Percentiles rank a stretch among this genome's conserved stretches.
Evolutionary conservation across 92 coral and sea anemone genomes (phyloP).

Genomic region (Heteractis magnifica): DNA sequence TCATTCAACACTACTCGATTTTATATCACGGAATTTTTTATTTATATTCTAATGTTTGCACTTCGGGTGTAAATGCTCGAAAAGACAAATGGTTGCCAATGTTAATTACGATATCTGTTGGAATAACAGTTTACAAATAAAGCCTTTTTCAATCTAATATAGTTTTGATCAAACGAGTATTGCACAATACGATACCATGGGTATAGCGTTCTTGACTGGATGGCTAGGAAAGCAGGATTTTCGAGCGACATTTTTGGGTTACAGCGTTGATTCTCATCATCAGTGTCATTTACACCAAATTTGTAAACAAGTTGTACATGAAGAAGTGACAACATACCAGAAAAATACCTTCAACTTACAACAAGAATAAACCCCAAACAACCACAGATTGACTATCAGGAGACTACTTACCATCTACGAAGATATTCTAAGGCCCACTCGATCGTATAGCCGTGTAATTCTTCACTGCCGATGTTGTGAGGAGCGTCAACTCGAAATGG

Average conservation of each 20-base stretch:
- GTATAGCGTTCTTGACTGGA: not conserved
- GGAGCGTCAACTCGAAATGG: slow-evolving; percentile 67
- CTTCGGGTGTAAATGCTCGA: slow-evolving; percentile 1
- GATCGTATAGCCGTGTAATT: slow-evolving; percentile 77
- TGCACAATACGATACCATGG: not conserved
- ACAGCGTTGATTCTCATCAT: slow-evolving; percentile 4
- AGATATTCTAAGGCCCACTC: slow-evolving; percentile 80
- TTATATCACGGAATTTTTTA: not conserved
- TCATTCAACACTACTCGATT: not conserved
- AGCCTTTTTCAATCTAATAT: not conserved
- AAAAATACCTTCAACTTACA: not conserved
- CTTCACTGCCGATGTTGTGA: slow-evolving; percentile 50
- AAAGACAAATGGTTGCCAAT: slow-evolving; percentile 9
- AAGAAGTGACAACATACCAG: not conserved
- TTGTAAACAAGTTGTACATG: slow-evolving; percentile 17
- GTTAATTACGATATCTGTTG: slow-evolving; percentile 11
- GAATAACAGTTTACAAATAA: slow-evolving; percentile 8
- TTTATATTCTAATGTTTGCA: not conserved
- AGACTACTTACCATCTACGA: slow-evolving; percentile 54
- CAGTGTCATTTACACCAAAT: slow-evolving; percentile 8
- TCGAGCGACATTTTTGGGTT: slow-evolving; percentile 1
- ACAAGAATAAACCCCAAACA: not conserved
- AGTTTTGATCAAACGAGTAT: not conserved
- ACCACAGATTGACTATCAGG: not conserved
- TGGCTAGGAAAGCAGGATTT: not conserved